phyloP scores from a whole-genome alignment of 2,113 vertebrate species.

The Dipodomys ordii region DNA sequence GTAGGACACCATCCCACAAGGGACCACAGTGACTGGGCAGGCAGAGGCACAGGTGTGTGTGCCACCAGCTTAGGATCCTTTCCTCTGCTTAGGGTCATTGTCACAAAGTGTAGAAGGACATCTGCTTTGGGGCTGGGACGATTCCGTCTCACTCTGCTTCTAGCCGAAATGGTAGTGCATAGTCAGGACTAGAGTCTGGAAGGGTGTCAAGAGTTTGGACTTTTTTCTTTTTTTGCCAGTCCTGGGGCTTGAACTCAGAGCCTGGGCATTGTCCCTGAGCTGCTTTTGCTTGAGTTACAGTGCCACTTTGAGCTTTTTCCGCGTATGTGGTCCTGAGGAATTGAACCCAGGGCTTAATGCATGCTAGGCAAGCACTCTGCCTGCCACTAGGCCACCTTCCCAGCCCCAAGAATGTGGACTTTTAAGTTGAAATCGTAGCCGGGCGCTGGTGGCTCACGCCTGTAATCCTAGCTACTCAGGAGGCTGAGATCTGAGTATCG shows the following conservation, averaged over 20 bases:
- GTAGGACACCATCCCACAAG: accelerated
- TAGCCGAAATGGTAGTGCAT: background rate
- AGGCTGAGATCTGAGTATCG: too few relatives aligned
- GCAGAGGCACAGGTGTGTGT: background rate
- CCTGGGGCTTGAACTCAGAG: too few relatives aligned
- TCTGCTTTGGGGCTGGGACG: background rate
- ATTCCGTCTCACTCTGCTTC: background rate
- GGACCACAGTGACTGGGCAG: background rate
- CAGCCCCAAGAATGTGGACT: background rate
- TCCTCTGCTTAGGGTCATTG: background rate
- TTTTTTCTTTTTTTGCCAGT: background rate
- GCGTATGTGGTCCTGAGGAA: too few relatives aligned
- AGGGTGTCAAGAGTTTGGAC: background rate
- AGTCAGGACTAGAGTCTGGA: background rate
- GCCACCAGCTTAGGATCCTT: background rate
- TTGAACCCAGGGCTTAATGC: too few relatives aligned
- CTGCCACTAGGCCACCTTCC: too few relatives aligned
- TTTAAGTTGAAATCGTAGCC: background rate
- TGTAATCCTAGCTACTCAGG: too few relatives aligned
- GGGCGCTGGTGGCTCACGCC: too few relatives aligned
- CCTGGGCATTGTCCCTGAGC: too few relatives aligned
- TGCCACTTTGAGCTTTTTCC: too few relatives aligned
- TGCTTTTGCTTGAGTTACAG: too few relatives aligned
- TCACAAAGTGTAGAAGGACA: too few relatives aligned
- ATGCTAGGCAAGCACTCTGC: too few relatives aligned